phyloP scores from a whole-genome alignment of 1,140 invertebrate species.

The Apis florea region DNA sequence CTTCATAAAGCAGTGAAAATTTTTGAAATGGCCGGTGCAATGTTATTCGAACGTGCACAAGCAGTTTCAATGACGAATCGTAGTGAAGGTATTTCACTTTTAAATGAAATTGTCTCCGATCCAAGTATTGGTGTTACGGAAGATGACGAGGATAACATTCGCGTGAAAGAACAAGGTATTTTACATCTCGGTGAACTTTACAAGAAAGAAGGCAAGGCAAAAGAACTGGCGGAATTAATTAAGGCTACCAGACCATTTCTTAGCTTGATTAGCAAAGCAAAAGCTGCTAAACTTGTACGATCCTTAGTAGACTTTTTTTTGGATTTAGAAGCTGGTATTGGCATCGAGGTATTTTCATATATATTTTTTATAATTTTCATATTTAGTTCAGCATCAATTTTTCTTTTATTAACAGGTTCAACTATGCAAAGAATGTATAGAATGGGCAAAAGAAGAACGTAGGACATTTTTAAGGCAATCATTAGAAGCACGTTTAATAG shows the following conservation, averaged over 20 bases:
- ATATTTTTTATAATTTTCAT: background rate
- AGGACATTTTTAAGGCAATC: constrained; percentile 98
- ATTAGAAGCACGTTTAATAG: constrained; percentile 95
- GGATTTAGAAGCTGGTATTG: constrained; percentile 96
- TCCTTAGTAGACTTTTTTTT: constrained; percentile 98
- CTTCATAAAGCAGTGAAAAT: background rate
- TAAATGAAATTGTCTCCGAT: constrained; percentile 87
- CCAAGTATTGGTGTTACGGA: constrained; percentile 84
- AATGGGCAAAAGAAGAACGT: constrained; percentile 99
- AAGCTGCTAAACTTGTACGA: constrained; percentile 98
- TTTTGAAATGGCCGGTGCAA: constrained; percentile 89
- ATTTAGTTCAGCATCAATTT: background rate
- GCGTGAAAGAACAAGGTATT: constrained; percentile 94
- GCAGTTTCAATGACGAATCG: constrained; percentile 86
- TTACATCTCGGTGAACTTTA: constrained; percentile 93
- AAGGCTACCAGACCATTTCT: constrained; percentile 97
- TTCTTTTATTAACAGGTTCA: constrained; percentile 81
- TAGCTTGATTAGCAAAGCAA: constrained; percentile 97
- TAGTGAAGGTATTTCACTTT: constrained; percentile 85
- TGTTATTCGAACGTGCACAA: constrained; percentile 90
- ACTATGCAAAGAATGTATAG: constrained; percentile 98
- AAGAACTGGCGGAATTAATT: constrained; percentile 96
- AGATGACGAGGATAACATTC: constrained; percentile 92
- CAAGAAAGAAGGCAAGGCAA: constrained; percentile 95
- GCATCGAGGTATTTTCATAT: constrained; percentile 85